These are phyloP conservation scores for Phylloscopus whistleri DNA, from an alignment of 2,113 vertebrate species.

Conservation along the genomic window DNA sequence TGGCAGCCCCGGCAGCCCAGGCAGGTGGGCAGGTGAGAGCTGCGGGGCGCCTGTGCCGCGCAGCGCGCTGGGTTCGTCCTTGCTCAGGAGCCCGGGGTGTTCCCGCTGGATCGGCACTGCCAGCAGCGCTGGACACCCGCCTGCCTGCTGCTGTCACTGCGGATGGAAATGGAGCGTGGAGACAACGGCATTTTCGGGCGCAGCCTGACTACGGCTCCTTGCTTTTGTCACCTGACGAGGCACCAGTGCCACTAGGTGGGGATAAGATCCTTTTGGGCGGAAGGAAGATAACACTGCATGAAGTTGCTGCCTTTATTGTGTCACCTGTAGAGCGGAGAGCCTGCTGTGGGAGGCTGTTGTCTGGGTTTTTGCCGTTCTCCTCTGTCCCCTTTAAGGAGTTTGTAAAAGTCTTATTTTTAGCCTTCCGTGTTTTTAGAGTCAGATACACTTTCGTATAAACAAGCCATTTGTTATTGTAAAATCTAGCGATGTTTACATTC, in stretches of 20 bases:
- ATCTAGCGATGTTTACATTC: no score
- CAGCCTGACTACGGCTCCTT: fast-evolving
- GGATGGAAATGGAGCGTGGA: fast-evolving
- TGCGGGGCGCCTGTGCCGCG: fast-evolving
- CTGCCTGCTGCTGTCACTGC: neutral
- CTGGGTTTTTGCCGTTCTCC: no score
- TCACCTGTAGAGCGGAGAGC: neutral
- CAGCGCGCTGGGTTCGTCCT: neutral
- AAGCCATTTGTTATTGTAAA: no score
- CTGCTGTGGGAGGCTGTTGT: no score
- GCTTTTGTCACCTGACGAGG: neutral
- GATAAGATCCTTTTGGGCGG: neutral
- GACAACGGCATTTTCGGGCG: fast-evolving
- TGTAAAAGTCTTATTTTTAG: no score
- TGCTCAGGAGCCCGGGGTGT: neutral
- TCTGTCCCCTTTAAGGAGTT: no score
- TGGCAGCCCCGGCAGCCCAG: fast-evolving
- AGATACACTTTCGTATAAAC: no score
- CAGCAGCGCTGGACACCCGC: neutral
- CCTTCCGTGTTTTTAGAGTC: no score
- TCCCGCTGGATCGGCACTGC: fast-evolving
- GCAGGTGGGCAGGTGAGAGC: fast-evolving
- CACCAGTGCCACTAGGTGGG: neutral
- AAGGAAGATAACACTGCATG: neutral
- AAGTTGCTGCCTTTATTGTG: neutral